Evolutionary conservation across 1,140 invertebrate genomes (phyloP).

Genomic region (Drosophila orena): DNA sequence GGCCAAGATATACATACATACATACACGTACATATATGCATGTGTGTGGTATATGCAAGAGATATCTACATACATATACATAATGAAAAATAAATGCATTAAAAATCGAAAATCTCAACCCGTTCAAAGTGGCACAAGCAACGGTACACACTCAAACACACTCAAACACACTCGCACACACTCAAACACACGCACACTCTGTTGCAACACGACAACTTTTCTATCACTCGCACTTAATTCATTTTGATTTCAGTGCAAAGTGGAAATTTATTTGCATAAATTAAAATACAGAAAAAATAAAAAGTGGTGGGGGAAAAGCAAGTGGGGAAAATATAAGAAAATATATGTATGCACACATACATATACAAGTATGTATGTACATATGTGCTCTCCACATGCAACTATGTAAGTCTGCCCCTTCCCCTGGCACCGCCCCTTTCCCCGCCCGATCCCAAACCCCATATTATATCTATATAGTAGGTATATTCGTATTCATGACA

Average conservation of each 20-base stretch:
- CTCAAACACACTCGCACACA: conserved; percentile 22
- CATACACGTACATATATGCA: no score
- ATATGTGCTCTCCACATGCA: conserved; percentile 34
- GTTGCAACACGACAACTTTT: conserved; percentile 70
- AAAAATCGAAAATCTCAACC: conserved; percentile 78
- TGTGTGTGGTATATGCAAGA: no score
- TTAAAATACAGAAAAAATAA: conserved; percentile 61
- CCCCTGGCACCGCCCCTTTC: no score
- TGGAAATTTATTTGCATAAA: conserved; percentile 84
- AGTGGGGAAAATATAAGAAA: conserved; percentile 33
- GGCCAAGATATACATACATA: conserved; percentile 40
- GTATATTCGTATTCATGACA: conserved; percentile 65
- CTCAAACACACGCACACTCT: conserved; percentile 33
- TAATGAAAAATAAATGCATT: conserved; percentile 65
- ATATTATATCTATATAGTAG: background rate
- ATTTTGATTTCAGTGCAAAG: conserved; percentile 84
- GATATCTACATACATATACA: conserved; percentile 3
- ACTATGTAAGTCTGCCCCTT: conserved; percentile 30
- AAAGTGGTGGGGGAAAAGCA: background rate
- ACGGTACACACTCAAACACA: conserved; percentile 51
- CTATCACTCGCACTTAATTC: conserved; percentile 83
- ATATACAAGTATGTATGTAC: background rate
- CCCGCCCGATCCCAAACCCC: background rate
- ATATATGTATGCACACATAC: background rate
- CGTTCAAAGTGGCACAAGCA: conserved; percentile 75